phyloP scores from a whole-genome alignment of 2,888 invertebrate species.

The Catocala fraxini region DNA sequence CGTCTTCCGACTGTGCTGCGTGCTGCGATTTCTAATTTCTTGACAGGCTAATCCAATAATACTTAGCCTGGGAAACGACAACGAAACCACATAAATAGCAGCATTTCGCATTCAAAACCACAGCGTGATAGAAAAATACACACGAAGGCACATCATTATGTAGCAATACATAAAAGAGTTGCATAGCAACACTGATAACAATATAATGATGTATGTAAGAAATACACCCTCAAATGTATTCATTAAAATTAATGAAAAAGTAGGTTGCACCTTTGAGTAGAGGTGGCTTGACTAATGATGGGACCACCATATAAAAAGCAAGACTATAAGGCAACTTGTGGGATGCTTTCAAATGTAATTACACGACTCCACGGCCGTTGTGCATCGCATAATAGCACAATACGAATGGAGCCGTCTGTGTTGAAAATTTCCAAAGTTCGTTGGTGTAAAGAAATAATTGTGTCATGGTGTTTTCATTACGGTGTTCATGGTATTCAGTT shows the following conservation, averaged over 20 bases:
- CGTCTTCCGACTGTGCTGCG: no score
- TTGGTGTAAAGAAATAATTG: conserved; percentile 17
- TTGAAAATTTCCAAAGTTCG: conserved; percentile 17
- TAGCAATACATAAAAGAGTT: no score
- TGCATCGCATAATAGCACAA: conserved; percentile 10
- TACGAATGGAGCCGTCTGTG: conserved; percentile 12
- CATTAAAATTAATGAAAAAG: conserved; percentile 53
- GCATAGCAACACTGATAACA: no score
- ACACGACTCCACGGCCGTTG: conserved; percentile 22
- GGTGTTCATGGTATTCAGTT: not conserved
- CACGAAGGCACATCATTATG: no score
- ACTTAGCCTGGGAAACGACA: no score
- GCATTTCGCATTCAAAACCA: no score
- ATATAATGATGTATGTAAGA: conserved; percentile 2
- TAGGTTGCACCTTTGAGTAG: conserved; percentile 29
- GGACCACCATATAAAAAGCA: conserved; percentile 25
- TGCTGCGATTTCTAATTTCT: no score
- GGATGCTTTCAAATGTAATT: conserved; percentile 41
- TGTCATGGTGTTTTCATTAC: conserved; percentile 6
- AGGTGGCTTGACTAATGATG: conserved; percentile 42
- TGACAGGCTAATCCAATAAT: no score
- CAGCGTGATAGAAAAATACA: no score
- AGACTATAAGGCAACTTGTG: conserved; percentile 25
- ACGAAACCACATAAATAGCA: no score
- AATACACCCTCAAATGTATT: conserved; percentile 12